phyloP scores from a whole-genome alignment of 2,888 invertebrate species.

The Tupiocoris notatus region DNA sequence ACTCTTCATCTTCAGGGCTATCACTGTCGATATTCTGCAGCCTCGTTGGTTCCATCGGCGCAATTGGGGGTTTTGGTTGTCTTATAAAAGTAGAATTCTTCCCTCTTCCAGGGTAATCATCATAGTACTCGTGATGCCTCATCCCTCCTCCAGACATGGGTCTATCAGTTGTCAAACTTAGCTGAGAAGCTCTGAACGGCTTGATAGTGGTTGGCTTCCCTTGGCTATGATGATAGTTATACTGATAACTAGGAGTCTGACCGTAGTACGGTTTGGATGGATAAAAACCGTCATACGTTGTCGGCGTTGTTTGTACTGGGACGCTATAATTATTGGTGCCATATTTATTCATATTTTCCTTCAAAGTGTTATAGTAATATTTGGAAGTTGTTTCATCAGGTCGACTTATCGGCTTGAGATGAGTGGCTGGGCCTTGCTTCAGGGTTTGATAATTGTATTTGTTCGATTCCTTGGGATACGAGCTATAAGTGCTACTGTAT shows the following conservation, averaged over 20 bases:
- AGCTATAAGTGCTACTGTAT: neutral
- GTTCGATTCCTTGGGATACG: neutral
- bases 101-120: constrained; percentile 43
- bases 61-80: constrained; percentile 55
- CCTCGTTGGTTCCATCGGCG: constrained; percentile 52
- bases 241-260: neutral
- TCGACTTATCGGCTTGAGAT: neutral
- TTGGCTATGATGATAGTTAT: neutral
- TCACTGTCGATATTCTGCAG: constrained; percentile 48
- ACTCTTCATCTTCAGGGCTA: constrained; percentile 45
- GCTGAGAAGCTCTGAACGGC: neutral
- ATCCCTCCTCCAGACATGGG: neutral
- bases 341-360: neutral
- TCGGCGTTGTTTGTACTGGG: neutral
- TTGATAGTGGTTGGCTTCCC: neutral
- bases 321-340: neutral
- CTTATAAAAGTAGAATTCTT: constrained; percentile 18
- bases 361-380: constrained; percentile 18
- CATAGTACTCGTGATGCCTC: constrained; percentile 44
- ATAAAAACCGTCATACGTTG: neutral
- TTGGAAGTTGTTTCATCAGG: constrained; percentile 13
- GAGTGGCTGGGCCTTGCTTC: neutral
- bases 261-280: neutral
- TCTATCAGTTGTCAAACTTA: neutral
- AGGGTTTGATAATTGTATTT: neutral